Base-by-base conservation (phyloP, 64 coral and sea anemone genomes). In the Anthopleura sola region DNA sequence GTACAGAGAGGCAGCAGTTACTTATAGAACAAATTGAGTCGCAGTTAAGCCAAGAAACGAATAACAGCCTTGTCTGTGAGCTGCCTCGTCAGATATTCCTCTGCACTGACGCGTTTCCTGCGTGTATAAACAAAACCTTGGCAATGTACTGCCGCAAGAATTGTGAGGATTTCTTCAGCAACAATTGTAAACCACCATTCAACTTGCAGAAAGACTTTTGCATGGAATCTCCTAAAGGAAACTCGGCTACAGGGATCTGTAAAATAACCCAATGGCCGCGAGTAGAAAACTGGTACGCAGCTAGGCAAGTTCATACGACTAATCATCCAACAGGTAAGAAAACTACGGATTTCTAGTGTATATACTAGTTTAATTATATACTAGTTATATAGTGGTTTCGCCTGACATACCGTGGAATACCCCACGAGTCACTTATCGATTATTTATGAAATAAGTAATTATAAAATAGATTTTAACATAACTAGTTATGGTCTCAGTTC, bases 161-260 rank as follows among this genome's bases (percentile, higher is more conserved):
- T 16, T 91, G 89, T 74, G 14, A 86, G 1, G 62, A 64, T 18
- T 91, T 86, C 38, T 91, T 91, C 49, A n/a, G 49, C 12, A 78
- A 37, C 3, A 55, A 29, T 1, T 91, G 89, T 29, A 51, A 29
- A 21, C 32, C 89, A 10, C 54, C 55, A 9, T 91, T 80, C 39
- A 84, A 53, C 21, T 81, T 82, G 47, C 53, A 34, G 10, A 80
- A 31, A 6, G 44, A 78, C 21, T 81, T 91, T 83, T 91, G 89
- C 62, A 86, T 91, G 38, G 84, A 91, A 60, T 86, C 66, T 21
- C 89, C 89, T 0, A 60, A 15, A 78, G 77, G 84, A 81, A 85
- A 69, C 49, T 17, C 32, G 32, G 9, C 58, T 55, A 11, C 48
- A 0, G 24, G 56, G 5, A 38, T 75, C 16, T 91, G 89, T 62